These are phyloP conservation scores for Lampris incognitus DNA, from an alignment of 2,113 vertebrate genomes.

Conservation along the genomic window DNA sequence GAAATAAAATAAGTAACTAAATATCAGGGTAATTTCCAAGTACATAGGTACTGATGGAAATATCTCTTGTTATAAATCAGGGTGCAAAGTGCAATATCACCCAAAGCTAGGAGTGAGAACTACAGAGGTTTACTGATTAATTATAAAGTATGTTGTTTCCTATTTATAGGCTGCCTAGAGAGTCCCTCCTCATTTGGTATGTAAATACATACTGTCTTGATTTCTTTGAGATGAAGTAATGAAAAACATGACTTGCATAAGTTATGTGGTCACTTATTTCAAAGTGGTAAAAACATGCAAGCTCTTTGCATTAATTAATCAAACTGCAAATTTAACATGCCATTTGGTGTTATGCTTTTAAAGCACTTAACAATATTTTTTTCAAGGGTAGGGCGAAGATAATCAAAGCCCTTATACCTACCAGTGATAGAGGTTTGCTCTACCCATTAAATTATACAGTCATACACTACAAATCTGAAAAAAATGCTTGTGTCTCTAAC, in stretches of 20 bases:
- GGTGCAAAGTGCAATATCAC: neutral
- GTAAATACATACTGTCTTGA: slow-evolving; percentile 28
- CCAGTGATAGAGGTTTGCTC: no score
- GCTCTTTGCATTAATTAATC: slow-evolving; percentile 47
- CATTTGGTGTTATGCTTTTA: slow-evolving; percentile 1
- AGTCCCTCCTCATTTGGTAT: slow-evolving; percentile 4
- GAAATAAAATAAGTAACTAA: neutral
- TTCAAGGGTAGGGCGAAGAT: no score
- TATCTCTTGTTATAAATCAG: neutral
- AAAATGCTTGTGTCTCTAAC: no score
- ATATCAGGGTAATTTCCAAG: slow-evolving; percentile 18
- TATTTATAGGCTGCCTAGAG: neutral
- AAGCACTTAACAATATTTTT: no score
- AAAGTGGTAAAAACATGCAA: slow-evolving; percentile 24
- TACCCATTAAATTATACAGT: no score
- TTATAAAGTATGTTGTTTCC: slow-evolving; percentile 15
- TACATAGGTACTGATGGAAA: slow-evolving; percentile 5
- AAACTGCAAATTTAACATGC: slow-evolving; percentile 31
- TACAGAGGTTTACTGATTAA: slow-evolving; percentile 9
- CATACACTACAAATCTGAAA: no score
- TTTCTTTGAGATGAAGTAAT: slow-evolving; percentile 9
- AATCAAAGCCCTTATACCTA: no score
- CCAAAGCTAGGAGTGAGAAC: slow-evolving; percentile 3
- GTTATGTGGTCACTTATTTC: slow-evolving; percentile 24
- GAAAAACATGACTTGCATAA: slow-evolving; percentile 38